Base-by-base conservation (phyloP, 1,140 invertebrate species). In the Meloidogyne exigua region DNA sequence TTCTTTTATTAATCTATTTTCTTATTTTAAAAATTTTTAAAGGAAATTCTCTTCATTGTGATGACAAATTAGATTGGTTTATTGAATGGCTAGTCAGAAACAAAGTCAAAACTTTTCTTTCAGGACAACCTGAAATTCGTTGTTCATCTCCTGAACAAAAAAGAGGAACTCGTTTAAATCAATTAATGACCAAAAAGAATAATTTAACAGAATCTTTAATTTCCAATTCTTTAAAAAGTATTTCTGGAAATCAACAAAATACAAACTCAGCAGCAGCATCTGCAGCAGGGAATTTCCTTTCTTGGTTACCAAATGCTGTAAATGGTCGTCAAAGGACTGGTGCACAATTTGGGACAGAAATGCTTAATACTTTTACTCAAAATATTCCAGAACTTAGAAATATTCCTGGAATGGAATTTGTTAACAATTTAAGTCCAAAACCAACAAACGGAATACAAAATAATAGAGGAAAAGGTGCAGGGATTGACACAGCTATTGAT, bases 131-230 rank as follows among this genome's bases (percentile, higher is more conserved):
- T 12, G 85, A 87, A 66, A 82, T 87, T 44, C 62, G 23, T 11
- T 87, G 85, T 70, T 76, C 77, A 36, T 75, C 70, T 36, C 85
- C 85, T 2, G 72, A 75, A 25, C 32, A 81, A 42, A 76, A 72
- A 18, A 76, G 67, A 21, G 82, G 82, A 15, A 76, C 77, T 32
- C 79, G 84, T 13, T 63, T 87, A 4, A 86, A 83, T 57, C 86
- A 87, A 39, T 66, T 87, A 63, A 79, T 84, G 84, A 87, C 87
- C 62, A 80, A 83, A 63, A 86, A 85, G 49, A 84, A 84, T 9
- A 87, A 87, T 72, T 77, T 82, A n/a, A 87, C 85, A 11, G 39
- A 86, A 18, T 77, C 82, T 12, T 64, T 64, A 25, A 39, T 69
- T 23, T 39, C 42, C 25, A 83, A 12, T 57, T 57, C 49, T 57